Base-by-base conservation (phyloP, 2,113 vertebrate genomes). In the Etia nguti region DNA sequence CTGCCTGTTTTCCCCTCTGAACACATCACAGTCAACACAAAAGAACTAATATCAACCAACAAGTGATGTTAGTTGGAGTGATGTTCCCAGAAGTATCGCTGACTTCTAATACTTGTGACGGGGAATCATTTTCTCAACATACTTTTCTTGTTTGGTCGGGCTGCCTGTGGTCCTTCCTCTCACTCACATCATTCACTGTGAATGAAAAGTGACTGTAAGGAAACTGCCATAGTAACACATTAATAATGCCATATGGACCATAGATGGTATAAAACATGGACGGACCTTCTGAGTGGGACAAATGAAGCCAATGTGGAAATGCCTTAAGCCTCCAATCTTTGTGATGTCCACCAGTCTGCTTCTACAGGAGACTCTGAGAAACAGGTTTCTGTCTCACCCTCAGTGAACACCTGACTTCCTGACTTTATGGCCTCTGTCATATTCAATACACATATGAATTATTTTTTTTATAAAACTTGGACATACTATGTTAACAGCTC, bases 51-150 rank as follows among this genome's bases (percentile, higher is more conserved):
- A 62, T 62, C 59, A 62, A 31, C 16, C 29, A 62, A 6, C 0
- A 20, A 20, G 59, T 62, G 16, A 60, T 3, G 29, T 60, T 34
- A 34, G 57, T 34, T 60, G 16, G 8, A 0, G 6, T n/a, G 59
- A 62, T 62, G 18, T 62, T 62, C 31, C 34, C 16, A 34, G 29
- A 36, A 0, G 29, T 6, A 10, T 0, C 4, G 29, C 29, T 55
- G n/a, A 11, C n/a, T 62, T 62, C 8, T 34, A 10, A 60, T 2
- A 62, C 29, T 1, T 2, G 16, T 62, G 57, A 60, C 3, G 3
- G 57, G 13, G 26, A 62, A 20, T 4, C 9, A 36, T 36, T 4
- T 62, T 62, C 6, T 36, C 59, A 62, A 20, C 9, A 5, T 62
- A 34, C 59, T 62, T 36, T 36, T 1, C 59, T 6, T 20, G 9